Evolutionary conservation across 2,113 vertebrate genomes (phyloP), one percentile per base, ranked within the genome.

Genomic region (Mobula birostris): DNA sequence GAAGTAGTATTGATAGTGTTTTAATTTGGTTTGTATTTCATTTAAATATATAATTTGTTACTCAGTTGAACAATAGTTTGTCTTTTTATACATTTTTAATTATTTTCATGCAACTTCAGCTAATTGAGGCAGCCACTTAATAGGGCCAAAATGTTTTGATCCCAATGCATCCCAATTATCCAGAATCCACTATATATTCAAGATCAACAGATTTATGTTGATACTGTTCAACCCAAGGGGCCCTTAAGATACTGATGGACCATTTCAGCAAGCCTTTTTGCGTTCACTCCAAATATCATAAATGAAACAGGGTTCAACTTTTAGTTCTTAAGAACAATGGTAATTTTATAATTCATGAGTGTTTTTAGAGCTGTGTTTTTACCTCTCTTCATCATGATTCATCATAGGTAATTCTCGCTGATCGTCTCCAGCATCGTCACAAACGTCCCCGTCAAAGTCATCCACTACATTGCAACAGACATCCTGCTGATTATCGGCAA

Each of bases 391-490:
- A 96, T 95, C 9, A 95, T 95, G 17, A 95, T 95, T 17, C 9
- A 95, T 94, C 77, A 96, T 95, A 85, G 96, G 97, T 12, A 95
- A 94, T 0, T 97, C 97, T 94, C 95, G 96, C 76, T 95, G 95
- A 36, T 97, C 36, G 15, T 94, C 96, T 8, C 94, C 96, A 0
- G 36, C n/a, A 0, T 95, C 94, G 61, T 97, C 96, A 0, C 96
- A 97, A 3, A 95, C 95, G 14, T 98, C 97, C 0, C 95, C 97
- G 19, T 96, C 96, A 95, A 98, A 98, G 94, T 98, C 94, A 8
- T 83, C 96, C 0, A 97, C 96, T 0, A 95, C 96, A 0, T 94
- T 9, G 72, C 95, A 95, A 6, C 77, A 87, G 5, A 95, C 95
- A 7, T 94, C 96, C 0, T 95, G 95, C 29, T 96, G 97, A 14